A percentile compares a stretch with the other conserved stretches of the same genome.
Conservation (phyloP, 2,888 invertebrate species). For the Bursaphelenchus okinawaensis region DNA sequence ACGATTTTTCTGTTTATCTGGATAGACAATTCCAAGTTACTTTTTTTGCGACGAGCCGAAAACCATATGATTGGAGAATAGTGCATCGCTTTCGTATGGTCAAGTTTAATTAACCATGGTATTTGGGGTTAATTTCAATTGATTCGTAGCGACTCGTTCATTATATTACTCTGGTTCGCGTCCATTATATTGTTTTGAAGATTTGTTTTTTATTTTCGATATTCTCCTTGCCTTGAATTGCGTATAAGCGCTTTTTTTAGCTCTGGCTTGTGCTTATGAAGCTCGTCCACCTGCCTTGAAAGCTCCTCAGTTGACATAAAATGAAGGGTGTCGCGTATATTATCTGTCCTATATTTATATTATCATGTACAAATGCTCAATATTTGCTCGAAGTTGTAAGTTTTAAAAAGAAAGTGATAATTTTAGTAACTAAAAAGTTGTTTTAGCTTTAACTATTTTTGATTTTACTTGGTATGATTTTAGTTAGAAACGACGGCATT, state of each 20-base stretch:
- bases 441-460: conserved; percentile 7
- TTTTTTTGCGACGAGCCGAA: neutral
- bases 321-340: no score
- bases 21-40: neutral
- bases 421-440: neutral
- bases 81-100: neutral
- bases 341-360: neutral
- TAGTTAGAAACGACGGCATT: conserved; percentile 33
- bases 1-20: neutral
- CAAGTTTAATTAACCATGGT: neutral
- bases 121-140: neutral
- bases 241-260: no score
- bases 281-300: neutral
- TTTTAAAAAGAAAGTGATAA: neutral
- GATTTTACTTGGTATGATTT: conserved; percentile 16
- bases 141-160: no score
- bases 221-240: no score
- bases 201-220: neutral
- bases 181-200: no score
- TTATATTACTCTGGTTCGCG: no score
- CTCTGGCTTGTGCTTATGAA: neutral
- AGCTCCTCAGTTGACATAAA: neutral
- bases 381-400: conserved; percentile 33
- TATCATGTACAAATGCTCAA: conserved; percentile 16
- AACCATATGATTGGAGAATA: neutral